phyloP scores from a whole-genome alignment of 2,113 vertebrate species.

The Neodon shergylaensis region DNA sequence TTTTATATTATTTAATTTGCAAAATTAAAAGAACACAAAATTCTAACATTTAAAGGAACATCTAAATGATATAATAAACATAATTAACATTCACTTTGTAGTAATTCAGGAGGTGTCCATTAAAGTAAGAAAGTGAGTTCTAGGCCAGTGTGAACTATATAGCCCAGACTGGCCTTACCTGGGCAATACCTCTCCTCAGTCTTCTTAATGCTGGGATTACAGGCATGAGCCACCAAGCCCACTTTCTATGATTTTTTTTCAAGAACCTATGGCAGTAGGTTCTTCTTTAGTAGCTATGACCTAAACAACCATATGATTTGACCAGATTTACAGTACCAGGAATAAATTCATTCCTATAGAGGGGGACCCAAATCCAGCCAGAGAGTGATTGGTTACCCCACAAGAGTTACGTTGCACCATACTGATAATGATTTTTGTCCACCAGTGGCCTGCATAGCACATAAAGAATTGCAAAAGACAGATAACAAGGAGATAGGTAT shows the following conservation, averaged over 20 bases:
- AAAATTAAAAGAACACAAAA: slow-evolving; percentile 41
- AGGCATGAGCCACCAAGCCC: not conserved
- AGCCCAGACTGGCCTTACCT: not conserved
- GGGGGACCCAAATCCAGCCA: too few species aligned
- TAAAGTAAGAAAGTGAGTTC: not conserved
- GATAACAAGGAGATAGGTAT: not conserved
- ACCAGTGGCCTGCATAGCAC: too few species aligned
- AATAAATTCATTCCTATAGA: too few species aligned
- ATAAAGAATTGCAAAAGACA: not conserved
- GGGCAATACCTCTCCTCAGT: not conserved
- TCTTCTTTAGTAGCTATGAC: not conserved
- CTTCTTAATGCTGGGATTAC: not conserved
- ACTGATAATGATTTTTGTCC: not conserved
- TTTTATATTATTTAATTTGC: slow-evolving; percentile 26
- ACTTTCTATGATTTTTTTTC: not conserved
- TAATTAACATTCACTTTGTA: not conserved
- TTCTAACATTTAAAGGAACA: slow-evolving; percentile 10
- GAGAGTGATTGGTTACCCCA: not conserved
- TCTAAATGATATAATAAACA: not conserved
- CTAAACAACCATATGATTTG: not conserved
- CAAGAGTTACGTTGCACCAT: too few species aligned
- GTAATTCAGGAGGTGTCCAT: not conserved
- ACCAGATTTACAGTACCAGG: not conserved
- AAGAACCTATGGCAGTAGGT: not conserved
- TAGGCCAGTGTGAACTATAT: not conserved